Evolutionary conservation across 2,797 vertebrate species (phyloP), one percentile per base, ranked within the genome.

Genomic region (Pseudochromis fuscus): DNA sequence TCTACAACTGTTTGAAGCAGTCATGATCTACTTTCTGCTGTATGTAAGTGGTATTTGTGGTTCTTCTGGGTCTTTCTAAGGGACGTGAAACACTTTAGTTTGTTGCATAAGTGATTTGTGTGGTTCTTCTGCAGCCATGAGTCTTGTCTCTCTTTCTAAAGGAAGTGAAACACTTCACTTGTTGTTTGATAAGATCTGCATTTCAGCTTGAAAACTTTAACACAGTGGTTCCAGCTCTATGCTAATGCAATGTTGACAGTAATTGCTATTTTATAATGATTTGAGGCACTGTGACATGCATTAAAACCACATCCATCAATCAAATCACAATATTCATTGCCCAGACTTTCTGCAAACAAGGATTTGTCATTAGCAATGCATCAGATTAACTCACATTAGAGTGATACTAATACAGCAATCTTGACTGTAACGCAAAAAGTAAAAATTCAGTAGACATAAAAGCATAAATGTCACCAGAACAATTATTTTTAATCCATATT

Each of bases 261-360:
- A 62, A 66, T 38, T 60, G 24, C 33, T 49, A 1, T 51, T 68
- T 68, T 38, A 46, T 40, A 65, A 73, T 52, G 49, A 25, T 75
- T 72, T 67, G 27, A 51, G 46, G 18, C 50, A 49, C 49, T 65
- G 8, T 51, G n/a, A n/a, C n/a, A n/a, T n/a, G 40, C 30, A 77
- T 68, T 55, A 65, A 81, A 84, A 77, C 48, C 58, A 64, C 66
- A 79, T 66, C 45, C 55, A 61, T 79, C 50, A 59, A 7, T 66
- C 4, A 27, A 7, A 46, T 25, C 19, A 27, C 42, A 69, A 63
- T 51, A 78, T 56, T 25, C 31, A 80, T 81, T 75, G 53, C n/a
- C 44, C 15, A 30, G 7, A 21, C 10, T 56, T 40, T 64, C 8
- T 24, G 13, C 27, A 33, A 75, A 52, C 45, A 73, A 16, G 51